Evolutionary conservation across 2,113 vertebrate genomes (phyloP).

Genomic region (Apteryx mantelli): DNA sequence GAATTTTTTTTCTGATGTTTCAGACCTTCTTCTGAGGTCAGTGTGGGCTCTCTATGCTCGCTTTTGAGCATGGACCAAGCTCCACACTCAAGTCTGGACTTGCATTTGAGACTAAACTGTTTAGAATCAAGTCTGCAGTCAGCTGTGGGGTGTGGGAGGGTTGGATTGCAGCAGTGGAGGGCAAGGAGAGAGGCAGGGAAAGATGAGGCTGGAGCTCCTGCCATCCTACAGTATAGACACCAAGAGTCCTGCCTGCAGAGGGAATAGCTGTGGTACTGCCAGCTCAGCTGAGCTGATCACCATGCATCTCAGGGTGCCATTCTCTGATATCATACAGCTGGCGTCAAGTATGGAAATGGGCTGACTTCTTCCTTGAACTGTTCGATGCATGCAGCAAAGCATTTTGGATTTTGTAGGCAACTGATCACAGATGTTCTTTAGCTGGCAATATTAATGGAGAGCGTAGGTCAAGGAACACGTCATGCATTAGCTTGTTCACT

Average conservation of each 20-base stretch:
- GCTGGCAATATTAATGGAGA: not conserved
- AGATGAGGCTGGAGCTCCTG: not conserved
- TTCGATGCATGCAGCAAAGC: not conserved
- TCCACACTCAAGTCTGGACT: not conserved
- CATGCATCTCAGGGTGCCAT: accelerated
- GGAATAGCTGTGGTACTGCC: not conserved
- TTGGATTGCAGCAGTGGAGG: not conserved
- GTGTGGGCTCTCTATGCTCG: not conserved
- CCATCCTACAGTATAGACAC: not conserved
- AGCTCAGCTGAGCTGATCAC: not conserved
- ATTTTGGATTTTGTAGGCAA: not conserved
- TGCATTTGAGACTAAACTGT: not conserved
- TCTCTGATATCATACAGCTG: not conserved
- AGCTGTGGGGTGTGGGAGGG: not conserved
- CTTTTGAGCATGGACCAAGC: not conserved
- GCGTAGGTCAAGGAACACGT: not conserved
- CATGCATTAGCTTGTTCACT: not conserved
- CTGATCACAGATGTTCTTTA: not conserved
- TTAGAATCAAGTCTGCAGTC: not conserved
- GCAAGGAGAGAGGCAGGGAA: not conserved
- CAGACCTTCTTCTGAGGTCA: not conserved
- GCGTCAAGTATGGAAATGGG: not conserved
- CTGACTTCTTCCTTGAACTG: not conserved
- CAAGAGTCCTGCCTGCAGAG: not conserved
- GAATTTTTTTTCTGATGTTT: not conserved